Percentiles rank a stretch among this genome's conserved stretches.
phyloP scores from a whole-genome alignment of 2,888 invertebrate genomes.

The Eilema griseolum region DNA sequence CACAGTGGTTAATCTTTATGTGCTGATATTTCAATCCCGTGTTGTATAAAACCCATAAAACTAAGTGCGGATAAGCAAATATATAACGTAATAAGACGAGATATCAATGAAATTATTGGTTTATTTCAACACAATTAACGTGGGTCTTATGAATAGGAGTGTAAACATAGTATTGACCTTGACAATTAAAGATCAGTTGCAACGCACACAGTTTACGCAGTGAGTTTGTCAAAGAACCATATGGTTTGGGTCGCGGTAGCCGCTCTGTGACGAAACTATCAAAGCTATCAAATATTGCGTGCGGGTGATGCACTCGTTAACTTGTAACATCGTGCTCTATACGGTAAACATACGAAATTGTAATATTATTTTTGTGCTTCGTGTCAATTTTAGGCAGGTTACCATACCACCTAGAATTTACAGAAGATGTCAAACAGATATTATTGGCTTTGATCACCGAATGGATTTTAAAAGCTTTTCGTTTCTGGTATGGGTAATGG shows the following conservation, averaged over 20 bases:
- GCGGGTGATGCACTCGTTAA: constrained; percentile 18
- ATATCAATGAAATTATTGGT: constrained; percentile 29
- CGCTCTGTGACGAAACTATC: constrained; percentile 24
- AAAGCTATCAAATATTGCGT: constrained; percentile 30
- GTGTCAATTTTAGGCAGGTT: too few relatives aligned
- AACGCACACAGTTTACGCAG: constrained; percentile 14
- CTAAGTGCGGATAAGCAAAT: background rate
- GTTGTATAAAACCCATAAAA: background rate
- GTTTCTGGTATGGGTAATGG: too few relatives aligned
- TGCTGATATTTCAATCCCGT: too few relatives aligned
- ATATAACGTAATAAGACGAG: background rate
- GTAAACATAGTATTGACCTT: constrained; percentile 56
- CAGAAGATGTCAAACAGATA: too few relatives aligned
- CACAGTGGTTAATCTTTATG: too few relatives aligned
- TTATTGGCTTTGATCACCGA: too few relatives aligned
- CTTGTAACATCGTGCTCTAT: background rate
- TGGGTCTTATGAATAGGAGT: constrained; percentile 30
- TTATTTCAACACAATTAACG: constrained; percentile 35
- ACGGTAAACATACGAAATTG: background rate
- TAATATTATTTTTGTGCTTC: too few relatives aligned
- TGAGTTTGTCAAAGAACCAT: constrained; percentile 46
- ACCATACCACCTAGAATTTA: too few relatives aligned
- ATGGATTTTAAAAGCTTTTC: too few relatives aligned
- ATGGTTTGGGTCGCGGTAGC: constrained; percentile 15
- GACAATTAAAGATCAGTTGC: constrained; percentile 15